phyloP scores from a whole-genome alignment of 2,113 vertebrate genomes.

The Chlamydotis undulata region DNA sequence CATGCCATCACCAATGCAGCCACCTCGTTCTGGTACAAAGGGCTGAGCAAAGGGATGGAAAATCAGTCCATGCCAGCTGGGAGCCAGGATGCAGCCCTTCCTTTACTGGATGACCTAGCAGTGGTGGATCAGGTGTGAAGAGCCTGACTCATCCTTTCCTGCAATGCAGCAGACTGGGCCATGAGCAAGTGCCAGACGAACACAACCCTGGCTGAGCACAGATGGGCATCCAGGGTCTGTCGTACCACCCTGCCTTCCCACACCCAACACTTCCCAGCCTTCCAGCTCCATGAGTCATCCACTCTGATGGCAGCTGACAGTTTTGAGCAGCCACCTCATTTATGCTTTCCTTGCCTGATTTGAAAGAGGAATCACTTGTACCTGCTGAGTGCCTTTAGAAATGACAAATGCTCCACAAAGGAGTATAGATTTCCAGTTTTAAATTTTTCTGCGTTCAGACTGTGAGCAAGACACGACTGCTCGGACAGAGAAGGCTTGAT shows the following conservation, averaged over 20 bases:
- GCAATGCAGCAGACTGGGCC: fast-evolving
- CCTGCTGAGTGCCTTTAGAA: background rate
- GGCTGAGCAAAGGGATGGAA: background rate
- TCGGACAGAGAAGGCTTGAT: fast-evolving
- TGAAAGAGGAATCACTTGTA: background rate
- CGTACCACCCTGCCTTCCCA: background rate
- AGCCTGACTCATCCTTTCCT: background rate
- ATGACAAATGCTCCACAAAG: background rate
- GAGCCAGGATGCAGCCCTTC: background rate
- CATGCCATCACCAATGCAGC: background rate
- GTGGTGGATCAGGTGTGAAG: background rate
- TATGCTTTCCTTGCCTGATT: background rate
- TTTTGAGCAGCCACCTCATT: background rate
- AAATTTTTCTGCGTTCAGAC: background rate
- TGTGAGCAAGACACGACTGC: background rate
- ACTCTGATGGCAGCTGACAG: background rate
- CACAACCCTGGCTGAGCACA: fast-evolving
- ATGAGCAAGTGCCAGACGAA: background rate
- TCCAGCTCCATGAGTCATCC: fast-evolving
- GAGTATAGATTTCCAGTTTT: background rate
- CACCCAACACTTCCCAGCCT: fast-evolving
- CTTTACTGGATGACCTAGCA: background rate
- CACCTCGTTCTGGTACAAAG: background rate
- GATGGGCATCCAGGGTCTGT: background rate
- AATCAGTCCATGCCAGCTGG: fast-evolving